Conservation (phyloP, 2,113 vertebrate species). For the Tauraco erythrolophus region DNA sequence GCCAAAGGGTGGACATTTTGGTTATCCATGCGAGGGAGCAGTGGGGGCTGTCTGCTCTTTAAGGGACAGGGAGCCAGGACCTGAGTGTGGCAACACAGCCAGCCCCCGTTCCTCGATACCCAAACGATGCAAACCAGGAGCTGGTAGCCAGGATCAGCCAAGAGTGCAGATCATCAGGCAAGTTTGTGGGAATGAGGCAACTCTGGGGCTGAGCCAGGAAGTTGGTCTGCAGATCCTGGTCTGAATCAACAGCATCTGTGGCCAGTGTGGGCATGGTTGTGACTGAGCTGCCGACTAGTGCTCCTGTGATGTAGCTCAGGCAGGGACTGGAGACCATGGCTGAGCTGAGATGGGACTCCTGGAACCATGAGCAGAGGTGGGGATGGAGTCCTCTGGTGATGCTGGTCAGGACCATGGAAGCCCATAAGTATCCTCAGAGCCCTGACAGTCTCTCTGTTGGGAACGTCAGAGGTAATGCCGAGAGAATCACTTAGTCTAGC, state of each 20-base stretch:
- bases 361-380: background rate
- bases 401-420: background rate
- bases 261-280: background rate
- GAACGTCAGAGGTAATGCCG: background rate
- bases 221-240: background rate
- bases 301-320: background rate
- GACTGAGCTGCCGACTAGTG: accelerated
- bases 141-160: background rate
- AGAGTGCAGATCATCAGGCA: background rate
- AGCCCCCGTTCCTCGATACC: accelerated
- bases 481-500: background rate
- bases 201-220: background rate
- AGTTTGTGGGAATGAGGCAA: background rate
- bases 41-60: background rate
- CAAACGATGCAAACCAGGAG: background rate
- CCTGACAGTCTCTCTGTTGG: background rate
- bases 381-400: background rate
- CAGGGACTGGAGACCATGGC: background rate
- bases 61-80: background rate
- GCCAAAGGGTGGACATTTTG: background rate
- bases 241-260: background rate
- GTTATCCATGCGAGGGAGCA: background rate
- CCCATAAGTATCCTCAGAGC: background rate
- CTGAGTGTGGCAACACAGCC: background rate
- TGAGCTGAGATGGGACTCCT: background rate